phyloP scores from a whole-genome alignment of 2,113 vertebrate genomes.

The Anser brachyrhynchus region DNA sequence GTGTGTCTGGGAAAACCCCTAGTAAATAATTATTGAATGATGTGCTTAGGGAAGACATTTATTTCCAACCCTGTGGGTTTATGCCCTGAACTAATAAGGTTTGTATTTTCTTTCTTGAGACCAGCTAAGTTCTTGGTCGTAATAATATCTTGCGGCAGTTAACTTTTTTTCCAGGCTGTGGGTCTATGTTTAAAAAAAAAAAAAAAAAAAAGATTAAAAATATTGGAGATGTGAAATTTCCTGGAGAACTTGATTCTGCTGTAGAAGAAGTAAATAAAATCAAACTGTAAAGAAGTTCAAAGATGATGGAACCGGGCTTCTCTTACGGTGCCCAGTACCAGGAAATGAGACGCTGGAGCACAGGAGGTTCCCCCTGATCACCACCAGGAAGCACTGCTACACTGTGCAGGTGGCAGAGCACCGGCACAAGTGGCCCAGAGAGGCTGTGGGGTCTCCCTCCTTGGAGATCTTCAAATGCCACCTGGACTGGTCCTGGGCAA shows the following conservation, averaged over 20 bases:
- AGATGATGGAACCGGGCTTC: not conserved
- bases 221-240: not conserved
- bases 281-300: not conserved
- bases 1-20: not conserved
- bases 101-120: not conserved
- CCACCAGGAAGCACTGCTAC: not conserved
- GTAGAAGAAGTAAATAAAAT: not conserved
- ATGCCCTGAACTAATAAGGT: not conserved
- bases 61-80: not conserved
- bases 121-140: not conserved
- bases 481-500: not conserved
- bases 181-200: not conserved
- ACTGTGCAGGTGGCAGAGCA: no score
- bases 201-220: not conserved
- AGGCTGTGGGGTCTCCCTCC: not conserved
- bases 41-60: not conserved
- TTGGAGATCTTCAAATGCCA: not conserved
- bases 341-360: not conserved
- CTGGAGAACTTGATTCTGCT: not conserved
- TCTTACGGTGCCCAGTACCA: not conserved
- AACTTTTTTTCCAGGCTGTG: not conserved
- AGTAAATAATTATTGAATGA: slow-evolving; percentile 6
- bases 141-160: not conserved
- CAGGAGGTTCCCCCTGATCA: not conserved
- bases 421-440: not conserved